Evolutionary conservation across 1,140 invertebrate genomes (phyloP).

Genomic region (Leptopilina boulardi): DNA sequence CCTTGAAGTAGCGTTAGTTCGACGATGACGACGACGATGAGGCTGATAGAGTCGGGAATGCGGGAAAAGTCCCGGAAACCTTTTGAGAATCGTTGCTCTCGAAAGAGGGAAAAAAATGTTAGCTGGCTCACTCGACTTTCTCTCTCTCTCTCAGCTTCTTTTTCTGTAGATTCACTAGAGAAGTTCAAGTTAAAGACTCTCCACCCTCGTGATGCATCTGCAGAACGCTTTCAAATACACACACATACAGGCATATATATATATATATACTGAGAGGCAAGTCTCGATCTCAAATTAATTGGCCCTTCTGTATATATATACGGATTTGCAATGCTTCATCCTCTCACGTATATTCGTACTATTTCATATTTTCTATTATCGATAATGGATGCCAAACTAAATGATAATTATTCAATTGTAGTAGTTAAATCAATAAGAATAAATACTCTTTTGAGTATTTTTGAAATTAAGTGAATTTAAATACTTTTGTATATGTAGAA

Average conservation of each 20-base stretch:
- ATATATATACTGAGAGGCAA: background rate
- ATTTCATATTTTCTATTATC: too few species aligned
- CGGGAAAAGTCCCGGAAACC: slow-evolving; percentile 20
- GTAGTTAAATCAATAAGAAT: too few species aligned
- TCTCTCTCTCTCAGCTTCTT: too few species aligned
- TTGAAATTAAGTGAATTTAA: too few species aligned
- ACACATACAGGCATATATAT: too few species aligned
- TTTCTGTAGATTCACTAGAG: background rate
- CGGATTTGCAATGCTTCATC: background rate
- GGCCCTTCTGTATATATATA: background rate
- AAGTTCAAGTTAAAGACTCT: slow-evolving; percentile 13
- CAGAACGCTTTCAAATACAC: background rate
- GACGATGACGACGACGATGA: slow-evolving; percentile 20
- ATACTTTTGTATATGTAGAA: too few species aligned
- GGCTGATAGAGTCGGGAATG: slow-evolving; percentile 7
- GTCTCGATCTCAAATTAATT: slow-evolving; percentile 25
- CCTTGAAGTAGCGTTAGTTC: slow-evolving; percentile 17
- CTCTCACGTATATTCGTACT: too few species aligned
- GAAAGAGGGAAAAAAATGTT: background rate
- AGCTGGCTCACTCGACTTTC: background rate
- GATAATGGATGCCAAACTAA: too few species aligned
- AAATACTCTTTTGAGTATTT: too few species aligned
- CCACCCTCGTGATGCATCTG: slow-evolving; percentile 27
- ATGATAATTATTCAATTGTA: too few species aligned
- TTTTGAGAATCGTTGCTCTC: slow-evolving; percentile 8